phyloP scores from a whole-genome alignment of 2,888 invertebrate genomes.

The Lepetodrilus schrolli region DNA sequence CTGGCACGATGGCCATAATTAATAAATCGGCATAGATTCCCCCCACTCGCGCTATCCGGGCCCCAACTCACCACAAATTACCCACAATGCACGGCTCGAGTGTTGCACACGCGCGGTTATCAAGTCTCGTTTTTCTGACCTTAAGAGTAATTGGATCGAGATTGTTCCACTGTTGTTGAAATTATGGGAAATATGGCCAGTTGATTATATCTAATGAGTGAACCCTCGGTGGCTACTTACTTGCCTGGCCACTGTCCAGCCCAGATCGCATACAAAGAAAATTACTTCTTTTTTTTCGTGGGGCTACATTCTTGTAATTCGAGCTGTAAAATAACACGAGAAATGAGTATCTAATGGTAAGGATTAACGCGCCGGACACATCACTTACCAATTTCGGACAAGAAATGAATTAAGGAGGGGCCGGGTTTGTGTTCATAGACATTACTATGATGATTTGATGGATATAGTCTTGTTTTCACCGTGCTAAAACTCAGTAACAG shows the following conservation, averaged over 20 bases:
- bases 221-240: not conserved
- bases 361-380: too few species aligned
- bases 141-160: not conserved
- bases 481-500: too few species aligned
- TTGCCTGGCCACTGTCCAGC: not conserved
- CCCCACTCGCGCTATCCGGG: too few species aligned
- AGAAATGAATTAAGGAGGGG: too few species aligned
- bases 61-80: not conserved
- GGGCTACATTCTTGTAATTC: too few species aligned
- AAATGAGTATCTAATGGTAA: too few species aligned
- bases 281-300: not conserved
- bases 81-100: not conserved
- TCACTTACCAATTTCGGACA: too few species aligned
- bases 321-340: too few species aligned
- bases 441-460: too few species aligned
- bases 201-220: not conserved
- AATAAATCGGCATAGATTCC: slow-evolving; percentile 7
- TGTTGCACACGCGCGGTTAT: not conserved
- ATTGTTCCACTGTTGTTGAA: not conserved
- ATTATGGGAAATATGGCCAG: not conserved
- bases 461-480: too few species aligned
- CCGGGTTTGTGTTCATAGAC: too few species aligned
- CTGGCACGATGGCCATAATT: slow-evolving; percentile 4
- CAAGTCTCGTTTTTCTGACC: not conserved
- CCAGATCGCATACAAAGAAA: not conserved